A percentile compares a stretch with the other conserved stretches of the same genome.
These are phyloP conservation scores for Galago senegalensis DNA, from an alignment of 2,797 vertebrate species.

Conservation along the genomic window DNA sequence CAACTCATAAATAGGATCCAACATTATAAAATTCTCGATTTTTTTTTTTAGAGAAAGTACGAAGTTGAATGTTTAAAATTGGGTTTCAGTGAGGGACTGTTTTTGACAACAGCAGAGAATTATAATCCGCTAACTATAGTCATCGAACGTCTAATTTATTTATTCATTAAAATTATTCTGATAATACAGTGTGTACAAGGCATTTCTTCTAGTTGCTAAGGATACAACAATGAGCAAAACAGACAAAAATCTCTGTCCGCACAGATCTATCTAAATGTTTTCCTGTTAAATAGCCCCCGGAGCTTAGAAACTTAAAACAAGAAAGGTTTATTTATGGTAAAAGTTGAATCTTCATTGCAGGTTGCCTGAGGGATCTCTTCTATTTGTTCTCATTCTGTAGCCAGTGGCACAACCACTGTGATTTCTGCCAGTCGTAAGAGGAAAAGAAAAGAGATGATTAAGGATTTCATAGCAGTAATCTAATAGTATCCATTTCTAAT, in stretches of 20 bases:
- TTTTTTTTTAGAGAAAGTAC: background rate
- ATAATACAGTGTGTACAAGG: background rate
- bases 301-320: background rate
- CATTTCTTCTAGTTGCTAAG: background rate
- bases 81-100: background rate
- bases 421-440: background rate
- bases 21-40: background rate
- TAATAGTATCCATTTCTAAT: background rate
- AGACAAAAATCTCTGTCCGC: background rate
- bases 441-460: background rate
- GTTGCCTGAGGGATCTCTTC: fast-evolving
- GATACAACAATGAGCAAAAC: background rate
- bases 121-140: background rate
- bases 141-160: background rate
- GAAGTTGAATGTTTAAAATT: background rate
- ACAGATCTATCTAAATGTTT: background rate
- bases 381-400: background rate
- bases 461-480: background rate
- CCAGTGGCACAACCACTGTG: background rate
- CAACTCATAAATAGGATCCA: constrained; percentile 7
- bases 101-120: background rate
- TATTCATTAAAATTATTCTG: background rate
- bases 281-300: background rate
- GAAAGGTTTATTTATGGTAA: background rate
- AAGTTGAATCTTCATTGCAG: background rate